Evolutionary conservation across 1,140 invertebrate genomes (phyloP).

Genomic region (Geopemphigus sp.): DNA sequence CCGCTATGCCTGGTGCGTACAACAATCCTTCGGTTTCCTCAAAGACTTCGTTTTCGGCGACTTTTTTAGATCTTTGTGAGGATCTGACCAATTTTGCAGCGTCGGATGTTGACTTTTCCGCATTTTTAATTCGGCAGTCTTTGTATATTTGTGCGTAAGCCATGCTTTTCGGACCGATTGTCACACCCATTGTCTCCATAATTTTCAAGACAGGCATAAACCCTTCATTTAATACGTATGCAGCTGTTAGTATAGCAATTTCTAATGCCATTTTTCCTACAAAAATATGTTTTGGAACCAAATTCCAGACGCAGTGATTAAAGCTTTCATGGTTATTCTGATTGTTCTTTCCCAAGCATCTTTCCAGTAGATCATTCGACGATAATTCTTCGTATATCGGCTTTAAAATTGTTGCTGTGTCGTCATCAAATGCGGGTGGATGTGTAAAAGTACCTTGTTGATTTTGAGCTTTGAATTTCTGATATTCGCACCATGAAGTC

Average conservation of each 20-base stretch:
- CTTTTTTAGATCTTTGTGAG: too few relatives aligned
- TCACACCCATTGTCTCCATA: conserved; percentile 13
- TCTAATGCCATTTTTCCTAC: conserved; percentile 50
- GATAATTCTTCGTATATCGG: conserved; percentile 52
- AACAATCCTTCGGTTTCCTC: too few relatives aligned
- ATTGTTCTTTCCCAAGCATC: conserved; percentile 50
- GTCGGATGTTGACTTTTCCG: too few relatives aligned
- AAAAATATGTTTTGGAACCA: conserved; percentile 52
- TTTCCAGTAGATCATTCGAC: conserved; percentile 47
- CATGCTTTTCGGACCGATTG: not conserved
- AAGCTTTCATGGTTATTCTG: conserved; percentile 53
- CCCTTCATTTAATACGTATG: conserved; percentile 41
- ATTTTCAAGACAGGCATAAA: conserved; percentile 28
- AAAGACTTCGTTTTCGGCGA: too few relatives aligned
- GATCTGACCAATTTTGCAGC: too few relatives aligned
- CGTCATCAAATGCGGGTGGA: conserved; percentile 14
- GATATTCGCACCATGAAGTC: conserved; percentile 54
- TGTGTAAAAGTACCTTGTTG: conserved; percentile 49
- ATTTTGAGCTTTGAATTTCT: conserved; percentile 50
- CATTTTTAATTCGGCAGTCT: too few relatives aligned
- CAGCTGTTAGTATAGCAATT: conserved; percentile 50
- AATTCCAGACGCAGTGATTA: conserved; percentile 52
- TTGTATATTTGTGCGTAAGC: too few relatives aligned
- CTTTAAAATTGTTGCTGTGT: conserved; percentile 47
- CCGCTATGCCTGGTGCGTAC: too few relatives aligned